A percentile compares a stretch with the other conserved stretches of the same genome.
These are phyloP conservation scores for Eremobia ochroleuca DNA, from an alignment of 2,888 invertebrate species.

Conservation along the genomic window DNA sequence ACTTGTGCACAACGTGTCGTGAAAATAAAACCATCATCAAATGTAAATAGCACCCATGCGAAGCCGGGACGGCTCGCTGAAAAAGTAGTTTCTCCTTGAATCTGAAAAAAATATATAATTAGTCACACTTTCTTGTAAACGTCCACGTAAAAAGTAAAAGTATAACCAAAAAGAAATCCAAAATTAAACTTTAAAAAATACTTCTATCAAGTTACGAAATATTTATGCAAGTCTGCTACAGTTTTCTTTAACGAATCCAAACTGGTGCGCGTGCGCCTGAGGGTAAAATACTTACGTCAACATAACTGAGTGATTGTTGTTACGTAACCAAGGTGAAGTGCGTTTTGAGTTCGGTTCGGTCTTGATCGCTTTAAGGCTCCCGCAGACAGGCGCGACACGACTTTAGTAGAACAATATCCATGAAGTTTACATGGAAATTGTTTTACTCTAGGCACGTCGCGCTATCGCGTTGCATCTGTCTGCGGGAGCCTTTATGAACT, in stretches of 20 bases:
- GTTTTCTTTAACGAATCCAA: slow-evolving; percentile 55
- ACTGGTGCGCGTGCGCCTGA: slow-evolving; percentile 35
- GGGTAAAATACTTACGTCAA: slow-evolving; percentile 61
- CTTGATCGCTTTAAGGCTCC: slow-evolving; percentile 20
- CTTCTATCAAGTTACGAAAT: slow-evolving; percentile 29
- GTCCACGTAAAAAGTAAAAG: slow-evolving; percentile 47
- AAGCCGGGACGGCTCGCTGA: background rate
- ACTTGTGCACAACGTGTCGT: too few species aligned
- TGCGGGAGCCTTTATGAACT: background rate
- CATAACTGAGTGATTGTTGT: slow-evolving; percentile 64
- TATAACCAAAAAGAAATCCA: background rate
- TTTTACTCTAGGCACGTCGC: background rate
- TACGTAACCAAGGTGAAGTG: slow-evolving; percentile 66
- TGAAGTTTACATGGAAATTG: background rate
- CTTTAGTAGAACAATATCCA: background rate
- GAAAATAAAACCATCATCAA: too few species aligned
- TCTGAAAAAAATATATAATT: background rate
- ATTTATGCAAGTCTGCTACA: slow-evolving; percentile 44
- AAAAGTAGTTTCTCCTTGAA: background rate
- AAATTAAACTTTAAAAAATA: background rate
- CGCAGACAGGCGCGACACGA: background rate
- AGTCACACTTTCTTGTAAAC: slow-evolving; percentile 20
- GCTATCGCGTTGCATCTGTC: background rate
- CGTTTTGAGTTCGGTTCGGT: slow-evolving; percentile 28
- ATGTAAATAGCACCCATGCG: background rate